Conservation (phyloP, 2,888 invertebrate species). For the Hirtodrosophila alboralis region DNA sequence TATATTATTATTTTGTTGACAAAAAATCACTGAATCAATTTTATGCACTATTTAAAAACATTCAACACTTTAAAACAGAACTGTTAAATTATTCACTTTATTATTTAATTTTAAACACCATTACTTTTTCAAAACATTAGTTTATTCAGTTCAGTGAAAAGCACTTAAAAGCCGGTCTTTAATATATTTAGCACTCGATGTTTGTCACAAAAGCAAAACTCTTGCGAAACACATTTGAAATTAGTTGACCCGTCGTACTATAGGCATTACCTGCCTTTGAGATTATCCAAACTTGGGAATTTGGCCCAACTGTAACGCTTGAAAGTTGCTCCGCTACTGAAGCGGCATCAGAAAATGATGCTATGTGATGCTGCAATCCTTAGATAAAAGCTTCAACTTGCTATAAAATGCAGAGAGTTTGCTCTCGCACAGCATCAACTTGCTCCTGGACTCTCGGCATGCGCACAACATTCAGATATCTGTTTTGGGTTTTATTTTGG, state of each 20-base stretch:
- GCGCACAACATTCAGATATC: slow-evolving; percentile 61
- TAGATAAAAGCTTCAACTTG: slow-evolving; percentile 63
- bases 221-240: slow-evolving; percentile 31
- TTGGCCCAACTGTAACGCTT: slow-evolving; percentile 62
- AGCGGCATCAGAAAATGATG: slow-evolving; percentile 31
- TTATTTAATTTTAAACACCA: too few relatives aligned
- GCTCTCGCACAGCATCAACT: not conserved
- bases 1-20: too few relatives aligned
- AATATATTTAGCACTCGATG: slow-evolving; percentile 1
- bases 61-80: too few relatives aligned
- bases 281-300: slow-evolving; percentile 8
- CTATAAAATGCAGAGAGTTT: slow-evolving; percentile 49
- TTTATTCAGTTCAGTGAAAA: not conserved
- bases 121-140: too few relatives aligned
- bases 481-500: slow-evolving; percentile 64
- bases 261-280: slow-evolving; percentile 4
- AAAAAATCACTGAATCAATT: too few relatives aligned
- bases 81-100: too few relatives aligned
- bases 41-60: too few relatives aligned
- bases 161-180: not conserved
- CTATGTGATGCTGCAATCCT: slow-evolving; percentile 38
- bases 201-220: slow-evolving; percentile 44
- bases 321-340: slow-evolving; percentile 78
- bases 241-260: slow-evolving; percentile 20
- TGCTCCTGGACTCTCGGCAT: slow-evolving; percentile 23